Evolutionary conservation across 2,888 invertebrate species (phyloP).

Genomic region (Ormyrus pomaceus): DNA sequence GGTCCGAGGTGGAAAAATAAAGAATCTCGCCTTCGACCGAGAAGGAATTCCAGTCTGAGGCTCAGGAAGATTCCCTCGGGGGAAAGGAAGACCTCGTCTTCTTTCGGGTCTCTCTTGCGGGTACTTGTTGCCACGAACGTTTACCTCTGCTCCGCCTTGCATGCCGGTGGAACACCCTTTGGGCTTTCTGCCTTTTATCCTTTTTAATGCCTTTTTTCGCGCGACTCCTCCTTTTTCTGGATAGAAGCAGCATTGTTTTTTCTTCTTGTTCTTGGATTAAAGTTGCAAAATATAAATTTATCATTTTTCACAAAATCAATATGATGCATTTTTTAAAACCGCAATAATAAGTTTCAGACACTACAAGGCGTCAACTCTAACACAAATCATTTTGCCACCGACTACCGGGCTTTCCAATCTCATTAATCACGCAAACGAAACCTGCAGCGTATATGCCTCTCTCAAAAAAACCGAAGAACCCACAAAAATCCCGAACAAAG

Average conservation of each 20-base stretch:
- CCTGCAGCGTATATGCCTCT: background rate
- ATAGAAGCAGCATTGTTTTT: constrained; percentile 3
- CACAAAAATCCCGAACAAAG: constrained; percentile 15
- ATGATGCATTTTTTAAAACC: too few species aligned
- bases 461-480: background rate
- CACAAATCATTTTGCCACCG: constrained; percentile 5
- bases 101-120: background rate
- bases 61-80: constrained; percentile 34
- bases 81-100: constrained; percentile 18
- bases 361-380: constrained; percentile 38
- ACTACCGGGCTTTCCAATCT: constrained; percentile 17
- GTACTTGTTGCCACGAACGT: constrained; percentile 37
- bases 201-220: constrained; percentile 3
- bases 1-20: constrained; percentile 13
- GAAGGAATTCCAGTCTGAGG: background rate
- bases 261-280: background rate
- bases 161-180: constrained; percentile 13
- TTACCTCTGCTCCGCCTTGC: constrained; percentile 44
- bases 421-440: constrained; percentile 36
- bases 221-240: background rate
- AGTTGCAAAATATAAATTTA: too few species aligned
- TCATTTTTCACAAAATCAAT: too few species aligned
- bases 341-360: constrained; percentile 1
- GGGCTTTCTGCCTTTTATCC: background rate
- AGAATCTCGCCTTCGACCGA: constrained; percentile 19